A percentile compares a stretch with the other conserved stretches of the same genome.
Evolutionary conservation across 1,140 invertebrate genomes (phyloP).

Genomic region (Drosophila pachea): DNA sequence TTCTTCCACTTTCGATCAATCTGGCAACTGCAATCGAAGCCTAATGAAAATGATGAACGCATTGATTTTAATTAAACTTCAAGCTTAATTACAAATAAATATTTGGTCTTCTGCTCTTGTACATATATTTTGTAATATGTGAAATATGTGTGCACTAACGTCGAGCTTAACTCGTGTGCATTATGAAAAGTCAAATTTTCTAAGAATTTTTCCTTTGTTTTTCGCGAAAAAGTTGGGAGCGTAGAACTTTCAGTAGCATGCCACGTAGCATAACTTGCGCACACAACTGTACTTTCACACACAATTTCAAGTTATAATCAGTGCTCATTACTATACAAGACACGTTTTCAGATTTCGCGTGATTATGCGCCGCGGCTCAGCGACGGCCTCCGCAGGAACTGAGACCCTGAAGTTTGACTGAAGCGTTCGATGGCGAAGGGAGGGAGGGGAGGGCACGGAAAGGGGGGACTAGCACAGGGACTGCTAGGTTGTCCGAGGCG

Average conservation of each 20-base stretch:
- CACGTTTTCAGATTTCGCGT: constrained; percentile 76
- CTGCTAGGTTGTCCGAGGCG: constrained; percentile 1
- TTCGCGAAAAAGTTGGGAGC: constrained; percentile 21
- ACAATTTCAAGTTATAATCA: constrained; percentile 77
- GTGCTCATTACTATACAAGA: constrained; percentile 77
- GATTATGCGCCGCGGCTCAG: constrained; percentile 72
- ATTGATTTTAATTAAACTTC: too few relatives aligned
- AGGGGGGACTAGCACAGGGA: too few relatives aligned
- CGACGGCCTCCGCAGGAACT: constrained; percentile 39
- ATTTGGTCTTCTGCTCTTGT: too few relatives aligned
- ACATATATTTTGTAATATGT: too few relatives aligned
- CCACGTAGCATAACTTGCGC: constrained; percentile 70
- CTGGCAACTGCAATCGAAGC: too few relatives aligned
- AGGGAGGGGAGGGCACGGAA: background rate
- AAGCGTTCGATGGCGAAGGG: background rate
- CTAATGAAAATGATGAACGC: too few relatives aligned
- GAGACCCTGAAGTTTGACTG: background rate
- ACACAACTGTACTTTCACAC: constrained; percentile 75
- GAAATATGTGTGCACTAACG: background rate
- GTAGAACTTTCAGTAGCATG: constrained; percentile 3
- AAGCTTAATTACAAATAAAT: background rate
- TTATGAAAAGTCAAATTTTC: constrained; percentile 13
- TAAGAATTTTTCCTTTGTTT: constrained; percentile 6
- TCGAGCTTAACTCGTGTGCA: background rate
- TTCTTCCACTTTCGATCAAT: too few relatives aligned